Evolutionary conservation across 2,888 invertebrate species (phyloP).

Genomic region (Rhyacophila evoluta): DNA sequence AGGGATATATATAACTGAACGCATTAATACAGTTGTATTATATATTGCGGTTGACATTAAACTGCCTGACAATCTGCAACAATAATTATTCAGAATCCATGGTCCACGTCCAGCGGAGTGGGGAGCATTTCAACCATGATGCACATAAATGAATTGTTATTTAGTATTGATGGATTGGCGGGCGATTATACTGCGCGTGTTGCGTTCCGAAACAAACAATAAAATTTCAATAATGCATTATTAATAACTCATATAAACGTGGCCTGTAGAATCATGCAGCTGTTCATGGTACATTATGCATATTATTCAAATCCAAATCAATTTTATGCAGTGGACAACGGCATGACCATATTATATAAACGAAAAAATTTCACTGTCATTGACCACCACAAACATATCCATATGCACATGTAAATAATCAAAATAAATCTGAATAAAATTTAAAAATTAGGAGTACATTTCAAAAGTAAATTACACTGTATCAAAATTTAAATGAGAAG

Average conservation of each 20-base stretch:
- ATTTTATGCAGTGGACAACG: no score
- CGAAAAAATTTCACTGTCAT: no score
- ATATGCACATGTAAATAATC: no score
- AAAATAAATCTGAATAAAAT: no score
- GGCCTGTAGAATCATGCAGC: conserved; percentile 16
- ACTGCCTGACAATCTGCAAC: neutral
- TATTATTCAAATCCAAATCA: no score
- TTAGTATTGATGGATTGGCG: conserved; percentile 36
- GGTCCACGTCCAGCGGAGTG: neutral
- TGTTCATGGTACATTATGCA: neutral
- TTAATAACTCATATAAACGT: conserved; percentile 38
- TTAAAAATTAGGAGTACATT: no score
- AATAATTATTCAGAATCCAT: neutral
- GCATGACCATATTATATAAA: no score
- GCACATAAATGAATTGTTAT: neutral
- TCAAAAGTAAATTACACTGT: no score
- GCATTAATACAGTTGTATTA: no score
- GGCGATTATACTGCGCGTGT: conserved; percentile 31
- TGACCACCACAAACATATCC: no score
- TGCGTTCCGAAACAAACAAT: conserved; percentile 29
- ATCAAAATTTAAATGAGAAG: no score
- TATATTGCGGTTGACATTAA: neutral
- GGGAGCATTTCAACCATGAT: neutral
- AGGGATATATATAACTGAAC: no score
- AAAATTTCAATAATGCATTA: conserved; percentile 49